These are phyloP conservation scores for Brachynemurus nebulosus DNA, from an alignment of 2,888 invertebrate species.

Conservation along the genomic window DNA sequence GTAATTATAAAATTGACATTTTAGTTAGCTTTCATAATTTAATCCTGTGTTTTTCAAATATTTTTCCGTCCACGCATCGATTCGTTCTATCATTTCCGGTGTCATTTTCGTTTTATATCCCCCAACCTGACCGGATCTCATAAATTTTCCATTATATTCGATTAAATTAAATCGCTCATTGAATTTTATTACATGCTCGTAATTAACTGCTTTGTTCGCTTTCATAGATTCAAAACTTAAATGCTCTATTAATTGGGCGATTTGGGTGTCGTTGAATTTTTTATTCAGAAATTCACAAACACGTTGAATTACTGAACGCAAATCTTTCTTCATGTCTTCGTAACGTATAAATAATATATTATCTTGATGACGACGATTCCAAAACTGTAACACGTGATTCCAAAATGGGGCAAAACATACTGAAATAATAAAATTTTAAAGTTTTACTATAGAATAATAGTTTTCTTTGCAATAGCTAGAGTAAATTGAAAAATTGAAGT, in stretches of 20 bases:
- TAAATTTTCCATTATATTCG: slow-evolving; percentile 20
- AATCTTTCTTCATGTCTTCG: slow-evolving; percentile 30
- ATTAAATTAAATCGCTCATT: slow-evolving; percentile 17
- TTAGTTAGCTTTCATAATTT: too few relatives aligned
- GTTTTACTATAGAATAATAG: neutral
- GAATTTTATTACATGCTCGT: slow-evolving; percentile 22
- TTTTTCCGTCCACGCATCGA: too few relatives aligned
- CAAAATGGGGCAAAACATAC: slow-evolving; percentile 22
- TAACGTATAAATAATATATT: slow-evolving; percentile 24
- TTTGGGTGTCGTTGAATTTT: slow-evolving; percentile 25
- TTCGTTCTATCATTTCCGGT: slow-evolving; percentile 23
- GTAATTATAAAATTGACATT: too few relatives aligned
- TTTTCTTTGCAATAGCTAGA: too few relatives aligned
- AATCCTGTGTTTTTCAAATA: too few relatives aligned
- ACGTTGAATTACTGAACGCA: slow-evolving; percentile 29
- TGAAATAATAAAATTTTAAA: neutral
- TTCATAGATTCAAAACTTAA: slow-evolving; percentile 39
- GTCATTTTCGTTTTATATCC: slow-evolving; percentile 31
- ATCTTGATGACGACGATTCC: slow-evolving; percentile 18
- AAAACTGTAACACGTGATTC: slow-evolving; percentile 23
- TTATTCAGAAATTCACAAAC: slow-evolving; percentile 32
- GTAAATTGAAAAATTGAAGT: too few relatives aligned
- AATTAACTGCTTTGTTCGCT: slow-evolving; percentile 33
- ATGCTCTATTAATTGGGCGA: slow-evolving; percentile 30
- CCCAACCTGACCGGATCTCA: slow-evolving; percentile 28